Conservation (phyloP, 2,113 vertebrate species). For the Anas platyrhynchos region DNA sequence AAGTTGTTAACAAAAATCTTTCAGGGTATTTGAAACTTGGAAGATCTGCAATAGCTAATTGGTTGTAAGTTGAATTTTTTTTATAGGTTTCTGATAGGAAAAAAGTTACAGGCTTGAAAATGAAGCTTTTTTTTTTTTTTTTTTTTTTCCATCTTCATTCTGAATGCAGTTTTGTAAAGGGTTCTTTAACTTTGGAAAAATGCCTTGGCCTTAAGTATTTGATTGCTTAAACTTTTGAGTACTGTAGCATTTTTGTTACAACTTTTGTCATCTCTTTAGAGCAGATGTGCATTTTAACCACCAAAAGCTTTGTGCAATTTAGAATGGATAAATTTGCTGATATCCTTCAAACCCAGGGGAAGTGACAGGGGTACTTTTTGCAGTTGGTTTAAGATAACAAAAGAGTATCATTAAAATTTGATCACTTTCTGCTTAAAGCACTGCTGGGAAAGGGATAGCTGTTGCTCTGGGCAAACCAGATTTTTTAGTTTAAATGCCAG, state of each 20-base stretch:
- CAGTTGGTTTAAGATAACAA: conserved; percentile 36
- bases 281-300: neutral
- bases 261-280: neutral
- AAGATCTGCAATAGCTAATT: neutral
- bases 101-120: neutral
- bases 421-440: neutral
- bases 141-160: neutral
- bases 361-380: neutral
- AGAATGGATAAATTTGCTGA: neutral
- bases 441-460: neutral
- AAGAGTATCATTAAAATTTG: conserved; percentile 32
- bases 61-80: neutral
- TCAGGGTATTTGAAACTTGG: neutral
- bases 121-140: neutral
- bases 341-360: neutral
- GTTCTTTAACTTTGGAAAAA: neutral
- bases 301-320: neutral
- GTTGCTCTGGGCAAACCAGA: neutral
- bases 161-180: neutral
- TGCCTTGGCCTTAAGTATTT: neutral
- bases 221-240: neutral
- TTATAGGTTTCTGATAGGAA: neutral
- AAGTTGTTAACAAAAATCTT: neutral
- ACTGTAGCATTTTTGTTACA: neutral
- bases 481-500: neutral